phyloP scores from a whole-genome alignment of 2,797 vertebrate species.

The Acrocephalus scirpaceus region DNA sequence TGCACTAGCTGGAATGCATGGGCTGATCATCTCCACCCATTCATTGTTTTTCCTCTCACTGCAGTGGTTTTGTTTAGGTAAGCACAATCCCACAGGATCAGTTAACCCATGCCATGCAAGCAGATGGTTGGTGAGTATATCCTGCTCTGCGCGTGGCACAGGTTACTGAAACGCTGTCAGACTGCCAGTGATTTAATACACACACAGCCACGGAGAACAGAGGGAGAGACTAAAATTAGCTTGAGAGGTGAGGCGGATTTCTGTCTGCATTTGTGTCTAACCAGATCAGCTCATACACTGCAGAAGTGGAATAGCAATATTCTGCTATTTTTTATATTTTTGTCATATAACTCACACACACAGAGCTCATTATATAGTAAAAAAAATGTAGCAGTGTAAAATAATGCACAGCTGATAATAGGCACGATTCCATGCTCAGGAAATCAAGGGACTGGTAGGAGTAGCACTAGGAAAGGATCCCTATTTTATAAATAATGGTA shows the following conservation, averaged over 20 bases:
- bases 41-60: slow-evolving; percentile 73
- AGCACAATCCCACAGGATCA: slow-evolving; percentile 68
- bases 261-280: slow-evolving; percentile 45
- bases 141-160: neutral
- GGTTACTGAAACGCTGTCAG: slow-evolving; percentile 58
- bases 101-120: slow-evolving; percentile 72
- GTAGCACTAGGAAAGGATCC: neutral
- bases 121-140: slow-evolving; percentile 45
- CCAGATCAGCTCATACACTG: slow-evolving; percentile 42
- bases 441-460: neutral
- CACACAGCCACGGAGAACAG: slow-evolving; percentile 32
- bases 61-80: slow-evolving; percentile 75
- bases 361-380: neutral
- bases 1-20: slow-evolving; percentile 55
- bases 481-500: slow-evolving; percentile 49
- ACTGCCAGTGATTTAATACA: slow-evolving; percentile 46
- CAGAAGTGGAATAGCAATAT: slow-evolving; percentile 21
- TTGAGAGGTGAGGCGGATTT: slow-evolving; percentile 61
- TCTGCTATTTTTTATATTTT: neutral
- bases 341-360: neutral
- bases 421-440: neutral
- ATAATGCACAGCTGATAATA: neutral
- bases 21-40: slow-evolving; percentile 74
- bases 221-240: slow-evolving; percentile 70
- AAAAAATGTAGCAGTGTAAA: slow-evolving; percentile 7